phyloP scores from a whole-genome alignment of 1,140 invertebrate species.

The Aradophagus sp. region DNA sequence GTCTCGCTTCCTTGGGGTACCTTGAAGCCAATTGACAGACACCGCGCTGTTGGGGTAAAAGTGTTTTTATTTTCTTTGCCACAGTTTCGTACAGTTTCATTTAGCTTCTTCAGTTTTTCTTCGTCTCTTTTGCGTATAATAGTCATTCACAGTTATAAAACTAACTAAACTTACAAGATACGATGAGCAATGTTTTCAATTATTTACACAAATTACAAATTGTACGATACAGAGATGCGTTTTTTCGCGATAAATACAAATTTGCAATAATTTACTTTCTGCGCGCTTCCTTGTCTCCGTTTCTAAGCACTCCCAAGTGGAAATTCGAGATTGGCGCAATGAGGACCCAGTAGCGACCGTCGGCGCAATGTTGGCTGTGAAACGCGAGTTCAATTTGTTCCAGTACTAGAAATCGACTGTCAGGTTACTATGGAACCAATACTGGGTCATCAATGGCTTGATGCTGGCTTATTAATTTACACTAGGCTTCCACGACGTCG shows the following conservation, averaged over 20 bases:
- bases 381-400: no score
- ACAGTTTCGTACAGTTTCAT: constrained; percentile 19
- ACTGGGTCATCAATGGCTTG: no score
- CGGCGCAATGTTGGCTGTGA: no score
- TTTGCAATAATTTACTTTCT: constrained; percentile 46
- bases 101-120: no score
- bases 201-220: constrained; percentile 74
- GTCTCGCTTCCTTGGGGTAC: no score
- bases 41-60: no score
- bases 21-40: constrained; percentile 45
- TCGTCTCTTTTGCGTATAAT: constrained; percentile 26
- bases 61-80: constrained; percentile 7
- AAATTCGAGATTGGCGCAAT: no score
- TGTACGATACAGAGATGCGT: constrained; percentile 66
- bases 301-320: constrained; percentile 41
- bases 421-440: no score
- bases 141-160: constrained; percentile 70
- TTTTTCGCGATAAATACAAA: constrained; percentile 50
- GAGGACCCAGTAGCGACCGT: no score
- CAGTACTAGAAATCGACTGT: no score
- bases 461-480: no score
- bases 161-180: constrained; percentile 75
- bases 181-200: constrained; percentile 73
- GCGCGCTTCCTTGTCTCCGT: constrained; percentile 33
- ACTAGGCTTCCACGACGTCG: no score